A percentile compares a stretch with the other conserved stretches of the same genome.
Evolutionary conservation across 2,888 invertebrate species (phyloP).

Genomic region (Drosophila percnosoma): DNA sequence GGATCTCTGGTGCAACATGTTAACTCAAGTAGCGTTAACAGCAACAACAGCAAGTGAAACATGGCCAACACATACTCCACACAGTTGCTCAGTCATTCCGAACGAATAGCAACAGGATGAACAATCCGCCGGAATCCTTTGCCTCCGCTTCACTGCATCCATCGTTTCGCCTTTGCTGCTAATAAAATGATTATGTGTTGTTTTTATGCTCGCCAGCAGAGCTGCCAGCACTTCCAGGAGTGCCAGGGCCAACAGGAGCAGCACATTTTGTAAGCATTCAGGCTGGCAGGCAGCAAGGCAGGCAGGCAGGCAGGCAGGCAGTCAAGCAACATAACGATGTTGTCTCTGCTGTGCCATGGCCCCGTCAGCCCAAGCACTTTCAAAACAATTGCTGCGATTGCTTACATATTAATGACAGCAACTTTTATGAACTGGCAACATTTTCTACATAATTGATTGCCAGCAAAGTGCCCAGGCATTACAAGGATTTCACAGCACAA

Average conservation of each 20-base stretch:
- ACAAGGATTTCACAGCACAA: slow-evolving; percentile 25
- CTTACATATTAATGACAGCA: slow-evolving; percentile 74
- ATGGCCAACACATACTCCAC: slow-evolving; percentile 56
- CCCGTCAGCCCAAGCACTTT: slow-evolving; percentile 32
- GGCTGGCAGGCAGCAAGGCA: slow-evolving; percentile 4
- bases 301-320: slow-evolving; percentile 18
- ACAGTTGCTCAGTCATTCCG: slow-evolving; percentile 46
- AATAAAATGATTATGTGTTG: slow-evolving; percentile 80
- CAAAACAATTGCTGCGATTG: slow-evolving; percentile 70
- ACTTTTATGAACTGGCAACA: slow-evolving; percentile 66
- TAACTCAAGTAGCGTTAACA: slow-evolving; percentile 70
- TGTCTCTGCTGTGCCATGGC: not conserved
- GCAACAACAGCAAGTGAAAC: slow-evolving; percentile 42
- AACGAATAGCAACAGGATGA: slow-evolving; percentile 60
- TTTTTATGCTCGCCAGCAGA: slow-evolving; percentile 64
- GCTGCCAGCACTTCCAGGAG: not conserved
- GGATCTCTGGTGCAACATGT: slow-evolving; percentile 73
- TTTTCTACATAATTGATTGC: slow-evolving; percentile 70
- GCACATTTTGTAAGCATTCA: slow-evolving; percentile 17
- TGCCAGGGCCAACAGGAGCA: slow-evolving; percentile 12
- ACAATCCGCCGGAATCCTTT: slow-evolving; percentile 63
- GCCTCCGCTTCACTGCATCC: slow-evolving; percentile 55
- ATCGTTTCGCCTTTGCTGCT: slow-evolving; percentile 56
- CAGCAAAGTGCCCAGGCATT: slow-evolving; percentile 44
- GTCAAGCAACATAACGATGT: not conserved